These are phyloP conservation scores for Chelmon rostratus DNA, from an alignment of 2,797 vertebrate genomes.

Conservation along the genomic window DNA sequence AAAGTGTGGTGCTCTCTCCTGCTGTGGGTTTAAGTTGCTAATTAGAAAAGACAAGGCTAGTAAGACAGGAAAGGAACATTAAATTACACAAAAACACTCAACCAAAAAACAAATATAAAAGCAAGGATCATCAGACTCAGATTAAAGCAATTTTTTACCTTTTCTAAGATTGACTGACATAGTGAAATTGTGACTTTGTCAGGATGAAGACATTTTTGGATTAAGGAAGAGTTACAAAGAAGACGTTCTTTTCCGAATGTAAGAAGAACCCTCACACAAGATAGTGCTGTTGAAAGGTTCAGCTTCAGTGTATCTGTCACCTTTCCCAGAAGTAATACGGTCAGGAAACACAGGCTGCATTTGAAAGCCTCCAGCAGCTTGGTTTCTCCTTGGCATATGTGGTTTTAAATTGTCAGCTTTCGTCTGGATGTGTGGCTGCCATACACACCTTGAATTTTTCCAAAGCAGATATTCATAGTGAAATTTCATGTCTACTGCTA, in stretches of 20 bases:
- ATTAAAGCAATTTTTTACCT: conserved; percentile 50
- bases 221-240: conserved; percentile 57
- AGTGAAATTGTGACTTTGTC: conserved; percentile 54
- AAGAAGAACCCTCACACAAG: conserved; percentile 69
- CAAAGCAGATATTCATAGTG: not conserved
- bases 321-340: conserved; percentile 84
- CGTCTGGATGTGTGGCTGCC: conserved; percentile 70
- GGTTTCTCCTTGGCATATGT: conserved; percentile 75
- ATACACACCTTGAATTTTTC: conserved; percentile 24
- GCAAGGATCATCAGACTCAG: conserved; percentile 16
- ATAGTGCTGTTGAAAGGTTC: conserved; percentile 76
- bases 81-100: conserved; percentile 71
- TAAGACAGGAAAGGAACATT: conserved; percentile 72
- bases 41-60: conserved; percentile 86
- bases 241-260: conserved; percentile 66
- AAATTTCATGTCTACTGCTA: not conserved
- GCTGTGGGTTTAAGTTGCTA: conserved; percentile 88
- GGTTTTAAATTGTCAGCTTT: conserved; percentile 69
- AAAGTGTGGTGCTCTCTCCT: conserved; percentile 84
- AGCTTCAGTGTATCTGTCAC: conserved; percentile 80
- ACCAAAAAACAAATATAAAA: conserved; percentile 64
- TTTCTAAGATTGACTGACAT: conserved; percentile 42
- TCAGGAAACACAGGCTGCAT: conserved; percentile 80
- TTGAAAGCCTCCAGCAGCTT: conserved; percentile 72
- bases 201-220: conserved; percentile 38